Evolutionary conservation across 2,888 invertebrate species (phyloP).

Genomic region (Agrochola macilenta): DNA sequence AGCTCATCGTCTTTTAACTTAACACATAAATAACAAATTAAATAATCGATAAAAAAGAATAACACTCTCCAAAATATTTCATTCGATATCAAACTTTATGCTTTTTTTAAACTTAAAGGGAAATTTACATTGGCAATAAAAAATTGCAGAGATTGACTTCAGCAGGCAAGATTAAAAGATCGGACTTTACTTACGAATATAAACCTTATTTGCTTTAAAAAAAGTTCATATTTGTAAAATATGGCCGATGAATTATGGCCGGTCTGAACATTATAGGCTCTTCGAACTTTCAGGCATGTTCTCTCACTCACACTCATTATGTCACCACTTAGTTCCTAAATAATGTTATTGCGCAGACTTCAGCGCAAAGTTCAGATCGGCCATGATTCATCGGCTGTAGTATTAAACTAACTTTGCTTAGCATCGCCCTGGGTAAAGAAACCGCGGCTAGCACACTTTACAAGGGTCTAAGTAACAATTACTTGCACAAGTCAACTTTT

Average conservation of each 20-base stretch:
- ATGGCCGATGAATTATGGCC: too few species aligned
- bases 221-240: too few species aligned
- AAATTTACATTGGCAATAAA: neutral
- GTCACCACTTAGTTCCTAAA: too few species aligned
- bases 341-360: too few species aligned
- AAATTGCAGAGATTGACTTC: neutral
- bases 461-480: neutral
- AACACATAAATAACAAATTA: constrained; percentile 53
- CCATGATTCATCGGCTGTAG: too few species aligned
- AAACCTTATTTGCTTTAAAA: neutral
- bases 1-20: constrained; percentile 65
- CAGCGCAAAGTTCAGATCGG: too few species aligned
- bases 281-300: too few species aligned
- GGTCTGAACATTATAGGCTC: too few species aligned
- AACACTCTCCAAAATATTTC: constrained; percentile 38
- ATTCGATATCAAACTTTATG: constrained; percentile 40
- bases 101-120: neutral
- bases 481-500: neutral
- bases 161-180: neutral
- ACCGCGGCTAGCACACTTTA: neutral
- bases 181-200: neutral
- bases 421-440: neutral
- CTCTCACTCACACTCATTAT: too few species aligned
- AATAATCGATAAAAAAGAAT: constrained; percentile 25
- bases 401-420: too few species aligned